Percentiles rank a stretch among this genome's conserved stretches.
phyloP scores from a whole-genome alignment of 2,888 invertebrate genomes.

The Caenorhabditis doughertyi region DNA sequence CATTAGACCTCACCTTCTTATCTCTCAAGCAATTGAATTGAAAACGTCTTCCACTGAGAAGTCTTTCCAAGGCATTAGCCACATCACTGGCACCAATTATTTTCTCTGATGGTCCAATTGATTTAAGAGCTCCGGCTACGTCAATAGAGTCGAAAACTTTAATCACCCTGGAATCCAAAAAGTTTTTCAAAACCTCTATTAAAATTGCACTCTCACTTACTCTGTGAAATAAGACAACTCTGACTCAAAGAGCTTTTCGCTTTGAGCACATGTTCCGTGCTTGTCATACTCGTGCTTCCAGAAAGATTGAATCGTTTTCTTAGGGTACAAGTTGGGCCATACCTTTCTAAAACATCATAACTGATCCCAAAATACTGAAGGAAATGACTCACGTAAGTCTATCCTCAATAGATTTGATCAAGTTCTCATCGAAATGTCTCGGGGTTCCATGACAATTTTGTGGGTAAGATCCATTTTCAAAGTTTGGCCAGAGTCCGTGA shows the following conservation, averaged over 20 bases:
- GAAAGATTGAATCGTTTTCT: slow-evolving; percentile 62
- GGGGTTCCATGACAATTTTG: slow-evolving; percentile 68
- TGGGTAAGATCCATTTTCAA: slow-evolving; percentile 67
- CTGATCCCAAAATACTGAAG: neutral
- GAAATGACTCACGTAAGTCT: slow-evolving; percentile 51
- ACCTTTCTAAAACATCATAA: slow-evolving; percentile 38
- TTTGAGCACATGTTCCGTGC: slow-evolving; percentile 74
- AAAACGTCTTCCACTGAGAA: slow-evolving; percentile 45
- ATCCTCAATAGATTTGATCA: slow-evolving; percentile 62
- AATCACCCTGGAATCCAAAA: slow-evolving; percentile 41
- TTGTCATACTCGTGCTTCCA: slow-evolving; percentile 77
- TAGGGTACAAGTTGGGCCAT: slow-evolving; percentile 72
- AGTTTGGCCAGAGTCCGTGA: slow-evolving; percentile 75
- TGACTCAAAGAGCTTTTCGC: slow-evolving; percentile 53
- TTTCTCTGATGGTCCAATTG: slow-evolving; percentile 52
- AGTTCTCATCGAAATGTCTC: slow-evolving; percentile 62
- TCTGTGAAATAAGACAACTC: slow-evolving; percentile 68
- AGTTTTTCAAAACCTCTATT: neutral
- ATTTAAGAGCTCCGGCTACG: slow-evolving; percentile 26
- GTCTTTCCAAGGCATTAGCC: slow-evolving; percentile 36
- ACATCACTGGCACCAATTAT: slow-evolving; percentile 15
- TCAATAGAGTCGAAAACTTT: slow-evolving; percentile 33
- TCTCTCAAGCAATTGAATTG: slow-evolving; percentile 70
- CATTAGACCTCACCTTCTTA: slow-evolving; percentile 67
- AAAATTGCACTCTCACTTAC: slow-evolving; percentile 37